Conservation (phyloP, 2,797 vertebrate genomes). For the Halcyon badia region DNA sequence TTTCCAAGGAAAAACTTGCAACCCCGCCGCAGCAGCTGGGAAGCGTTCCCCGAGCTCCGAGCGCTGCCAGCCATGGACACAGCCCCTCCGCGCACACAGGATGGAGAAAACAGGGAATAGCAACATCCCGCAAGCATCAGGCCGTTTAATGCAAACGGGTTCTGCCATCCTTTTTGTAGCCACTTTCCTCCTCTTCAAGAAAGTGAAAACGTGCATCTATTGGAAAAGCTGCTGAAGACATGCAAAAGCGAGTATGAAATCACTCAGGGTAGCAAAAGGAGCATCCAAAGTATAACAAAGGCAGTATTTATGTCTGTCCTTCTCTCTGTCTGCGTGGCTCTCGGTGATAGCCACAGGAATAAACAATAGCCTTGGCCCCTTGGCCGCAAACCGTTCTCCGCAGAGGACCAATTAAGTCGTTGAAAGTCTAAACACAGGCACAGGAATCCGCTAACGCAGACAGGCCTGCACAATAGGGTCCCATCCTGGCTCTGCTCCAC, state of each 20-base stretch:
- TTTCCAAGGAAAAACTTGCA: conserved; percentile 41
- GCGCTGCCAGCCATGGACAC: neutral
- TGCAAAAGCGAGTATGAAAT: neutral
- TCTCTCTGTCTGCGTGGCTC: neutral
- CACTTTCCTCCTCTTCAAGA: neutral
- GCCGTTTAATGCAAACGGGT: neutral
- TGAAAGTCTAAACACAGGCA: conserved; percentile 44
- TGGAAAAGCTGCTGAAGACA: neutral
- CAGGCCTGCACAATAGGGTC: neutral
- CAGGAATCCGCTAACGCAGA: neutral
- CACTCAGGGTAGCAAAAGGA: conserved; percentile 25
- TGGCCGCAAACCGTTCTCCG: neutral
- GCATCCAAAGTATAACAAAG: conserved; percentile 46
- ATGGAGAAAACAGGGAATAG: conserved; percentile 10
- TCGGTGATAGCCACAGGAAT: neutral
- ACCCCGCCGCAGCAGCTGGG: neutral
- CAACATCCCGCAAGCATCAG: neutral
- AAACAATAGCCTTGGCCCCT: conserved; percentile 52
- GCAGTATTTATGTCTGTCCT: conserved; percentile 25
- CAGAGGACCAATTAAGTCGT: conserved; percentile 36
- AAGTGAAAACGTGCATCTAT: neutral
- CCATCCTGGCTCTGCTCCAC: conserved; percentile 12
- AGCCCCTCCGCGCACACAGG: neutral
- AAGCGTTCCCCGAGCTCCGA: conserved; percentile 23
- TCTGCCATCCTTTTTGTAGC: neutral